Evolutionary conservation across 1,140 invertebrate genomes (phyloP), one percentile per base, ranked within the genome.

Genomic region (Drosophila baimaii): DNA sequence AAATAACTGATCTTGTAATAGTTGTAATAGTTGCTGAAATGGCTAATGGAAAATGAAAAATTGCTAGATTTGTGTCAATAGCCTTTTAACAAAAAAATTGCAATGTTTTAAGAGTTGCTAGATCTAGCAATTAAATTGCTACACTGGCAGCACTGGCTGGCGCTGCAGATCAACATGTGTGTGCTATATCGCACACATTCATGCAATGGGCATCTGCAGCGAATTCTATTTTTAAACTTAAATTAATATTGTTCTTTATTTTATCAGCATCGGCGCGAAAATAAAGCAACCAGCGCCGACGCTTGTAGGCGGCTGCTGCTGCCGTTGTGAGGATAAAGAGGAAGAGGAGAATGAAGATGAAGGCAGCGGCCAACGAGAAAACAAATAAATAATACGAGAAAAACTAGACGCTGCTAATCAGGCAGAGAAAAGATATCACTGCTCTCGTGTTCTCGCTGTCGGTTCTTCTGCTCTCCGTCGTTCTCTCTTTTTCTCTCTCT

Each of bases 221-320:
- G 54, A 88, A 83, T 73, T 88, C 83, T 88, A 88, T 88, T 88
- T 88, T 89, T 88, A 88, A 88, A 88, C 83, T 88, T 88, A 88
- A 88, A 89, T 88, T 88, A 88, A 88, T 88, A 88, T 88, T 88
- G 83, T 88, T 88, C 83, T 88, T 88, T 88, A 88, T 88, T 88
- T 88, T 88, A 88, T 88, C 83, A 88, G 82, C 82, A 72, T 68
- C 83, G 78, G 76, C 79, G 82, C 82, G 75, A 86, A 81, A 81
- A 86, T 86, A 86, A 86, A 86, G 75, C 56, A 51, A 39, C 56
- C 73, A 66, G 37, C 81, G 65, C 41, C 73, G 73, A 73, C 61
- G 46, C 31, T 69, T 59, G 59, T 52, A 72, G 66, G 69, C 77
- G 74, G 78, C 81, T 81, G 82, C 75, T 81, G 79, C 73, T 64